These are phyloP conservation scores for Stenichneumon culpator DNA, from an alignment of 2,888 invertebrate genomes.

Conservation along the genomic window DNA sequence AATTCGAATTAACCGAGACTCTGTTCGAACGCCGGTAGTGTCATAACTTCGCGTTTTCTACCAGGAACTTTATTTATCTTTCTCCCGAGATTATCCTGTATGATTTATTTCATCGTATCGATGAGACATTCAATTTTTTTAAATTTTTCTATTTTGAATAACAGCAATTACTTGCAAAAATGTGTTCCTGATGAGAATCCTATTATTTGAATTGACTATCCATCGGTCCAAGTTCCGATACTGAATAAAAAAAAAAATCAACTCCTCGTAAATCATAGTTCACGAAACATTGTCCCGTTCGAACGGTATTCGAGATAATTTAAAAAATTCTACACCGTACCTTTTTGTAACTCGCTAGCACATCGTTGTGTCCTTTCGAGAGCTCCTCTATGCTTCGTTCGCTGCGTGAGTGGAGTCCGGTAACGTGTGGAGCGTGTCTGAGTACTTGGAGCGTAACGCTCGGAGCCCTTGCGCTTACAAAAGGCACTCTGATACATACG, in stretches of 20 bases:
- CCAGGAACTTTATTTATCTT: neutral
- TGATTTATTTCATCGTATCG: conserved; percentile 1
- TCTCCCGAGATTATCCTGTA: neutral
- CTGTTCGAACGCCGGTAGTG: conserved; percentile 32
- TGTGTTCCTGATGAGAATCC: neutral
- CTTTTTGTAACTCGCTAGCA: neutral
- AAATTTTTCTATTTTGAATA: neutral
- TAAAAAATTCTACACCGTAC: neutral
- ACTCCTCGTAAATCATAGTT: neutral
- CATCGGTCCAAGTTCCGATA: neutral
- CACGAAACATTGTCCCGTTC: neutral
- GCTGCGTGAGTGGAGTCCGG: neutral
- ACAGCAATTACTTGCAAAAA: neutral
- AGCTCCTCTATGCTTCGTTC: neutral
- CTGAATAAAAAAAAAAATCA: neutral
- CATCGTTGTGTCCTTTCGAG: neutral
- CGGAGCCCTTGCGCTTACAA: neutral
- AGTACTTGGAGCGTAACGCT: neutral
- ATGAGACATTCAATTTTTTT: neutral
- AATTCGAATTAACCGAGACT: conserved; percentile 64
- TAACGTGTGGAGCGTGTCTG: neutral
- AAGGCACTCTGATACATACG: neutral
- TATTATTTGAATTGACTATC: neutral
- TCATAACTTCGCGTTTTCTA: conserved; percentile 50
- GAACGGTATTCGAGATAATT: neutral